A percentile compares a stretch with the other conserved stretches of the same genome.
phyloP scores from a whole-genome alignment of 2,888 invertebrate genomes.

The Oscheius sp. region DNA sequence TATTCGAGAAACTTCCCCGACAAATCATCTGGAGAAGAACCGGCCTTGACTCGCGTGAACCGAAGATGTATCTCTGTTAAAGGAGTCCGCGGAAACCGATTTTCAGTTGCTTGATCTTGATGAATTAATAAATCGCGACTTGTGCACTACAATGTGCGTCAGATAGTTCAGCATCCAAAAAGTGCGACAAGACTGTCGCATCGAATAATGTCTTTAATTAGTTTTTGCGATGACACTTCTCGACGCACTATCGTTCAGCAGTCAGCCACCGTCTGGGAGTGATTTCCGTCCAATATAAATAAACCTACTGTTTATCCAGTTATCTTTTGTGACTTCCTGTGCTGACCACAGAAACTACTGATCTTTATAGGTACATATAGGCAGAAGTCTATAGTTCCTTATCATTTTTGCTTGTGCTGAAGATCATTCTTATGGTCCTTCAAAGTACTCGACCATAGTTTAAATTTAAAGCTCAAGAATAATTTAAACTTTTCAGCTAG shows the following conservation, averaged over 20 bases:
- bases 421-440: neutral
- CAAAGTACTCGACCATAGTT: neutral
- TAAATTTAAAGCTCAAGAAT: neutral
- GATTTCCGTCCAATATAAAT: neutral
- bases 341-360: neutral
- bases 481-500: neutral
- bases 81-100: slow-evolving; percentile 26
- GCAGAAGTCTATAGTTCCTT: neutral
- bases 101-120: slow-evolving; percentile 21
- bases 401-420: neutral
- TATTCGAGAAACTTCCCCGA: slow-evolving; percentile 20
- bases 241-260: neutral
- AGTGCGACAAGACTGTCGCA: neutral
- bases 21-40: slow-evolving; percentile 10
- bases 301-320: neutral
- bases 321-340: neutral
- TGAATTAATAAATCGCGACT: too few species aligned
- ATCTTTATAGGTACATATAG: neutral
- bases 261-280: neutral
- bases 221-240: neutral
- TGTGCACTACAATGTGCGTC: too few species aligned
- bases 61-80: slow-evolving; percentile 24
- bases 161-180: neutral
- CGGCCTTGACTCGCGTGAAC: slow-evolving; percentile 1
- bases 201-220: neutral